phyloP scores from a whole-genome alignment of 2,888 invertebrate species.

The Xestoiulus laeticollis region DNA sequence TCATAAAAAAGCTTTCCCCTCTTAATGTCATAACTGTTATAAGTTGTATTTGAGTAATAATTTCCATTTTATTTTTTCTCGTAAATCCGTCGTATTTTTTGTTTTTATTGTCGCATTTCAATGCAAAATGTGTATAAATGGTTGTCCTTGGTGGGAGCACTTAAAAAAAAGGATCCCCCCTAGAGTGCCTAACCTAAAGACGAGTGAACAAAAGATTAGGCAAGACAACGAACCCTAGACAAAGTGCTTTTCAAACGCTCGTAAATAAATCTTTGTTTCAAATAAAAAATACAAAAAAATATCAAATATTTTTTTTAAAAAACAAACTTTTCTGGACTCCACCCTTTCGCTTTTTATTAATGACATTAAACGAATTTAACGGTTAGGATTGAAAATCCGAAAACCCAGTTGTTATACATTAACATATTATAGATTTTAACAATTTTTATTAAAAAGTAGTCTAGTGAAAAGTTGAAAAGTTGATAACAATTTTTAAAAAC shows the following conservation, averaged over 20 bases:
- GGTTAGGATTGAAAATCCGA: neutral
- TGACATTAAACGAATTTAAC: neutral
- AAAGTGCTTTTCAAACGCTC: neutral
- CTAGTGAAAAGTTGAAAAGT: too few species aligned
- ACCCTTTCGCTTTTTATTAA: neutral
- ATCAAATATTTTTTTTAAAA: neutral
- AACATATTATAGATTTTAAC: too few species aligned
- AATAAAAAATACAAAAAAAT: slow-evolving; percentile 19
- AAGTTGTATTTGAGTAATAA: neutral
- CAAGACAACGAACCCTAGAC: neutral
- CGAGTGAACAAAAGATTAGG: neutral
- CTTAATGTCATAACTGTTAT: too few species aligned
- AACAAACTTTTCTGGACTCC: neutral
- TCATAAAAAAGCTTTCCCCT: too few species aligned
- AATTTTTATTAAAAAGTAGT: too few species aligned
- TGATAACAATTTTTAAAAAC: too few species aligned
- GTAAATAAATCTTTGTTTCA: slow-evolving; percentile 34
- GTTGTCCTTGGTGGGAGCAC: slow-evolving; percentile 3
- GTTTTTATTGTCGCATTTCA: slow-evolving; percentile 33
- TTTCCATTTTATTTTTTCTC: neutral
- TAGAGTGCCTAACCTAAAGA: slow-evolving; percentile 4
- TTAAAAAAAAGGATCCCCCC: slow-evolving; percentile 12
- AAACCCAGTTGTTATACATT: too few species aligned
- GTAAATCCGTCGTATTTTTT: neutral
- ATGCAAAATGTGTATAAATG: neutral